Evolutionary conservation across 2,888 invertebrate species (phyloP), one percentile per base, ranked within the genome.

Genomic region (Sphecodes monilicornis): DNA sequence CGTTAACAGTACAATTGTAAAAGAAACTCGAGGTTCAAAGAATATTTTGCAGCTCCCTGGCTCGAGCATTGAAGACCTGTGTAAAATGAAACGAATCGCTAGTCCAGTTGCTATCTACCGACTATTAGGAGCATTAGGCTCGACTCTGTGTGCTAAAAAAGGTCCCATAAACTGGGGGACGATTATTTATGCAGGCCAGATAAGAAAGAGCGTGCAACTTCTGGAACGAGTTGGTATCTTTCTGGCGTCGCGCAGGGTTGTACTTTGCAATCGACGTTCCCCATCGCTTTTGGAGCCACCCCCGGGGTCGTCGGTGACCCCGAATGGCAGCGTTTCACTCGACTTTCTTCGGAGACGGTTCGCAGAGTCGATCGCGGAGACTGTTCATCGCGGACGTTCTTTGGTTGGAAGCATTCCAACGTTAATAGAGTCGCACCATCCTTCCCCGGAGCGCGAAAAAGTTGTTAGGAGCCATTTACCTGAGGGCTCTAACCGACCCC

Each of bases 391-490:
- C 46, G 32, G 11, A 46, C 46, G 32, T 50, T 70, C 46, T 18
- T 70, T 29, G 18, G 70, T 70, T 70, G 70, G 70, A 70, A 32
- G 36, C n/a, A 8, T 54, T 73, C 57, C 57, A 73, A 57, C 73
- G 77, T 80, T 76, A 81, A 72, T 43, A 78, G 41, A 57, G 73
- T 54, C 73, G 50, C 46, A 41, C 66, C 39, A 5, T 60, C 50
- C n/a, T 50, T 29, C 69, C 73, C 68, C n/a, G 50, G 32, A 71
- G 60, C 60, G 79, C 39, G 57, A 75, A 79, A 60, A 70, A 78
- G 39, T 82, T 70, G 79, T 82, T 79, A 75, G 75, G 60, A 54
- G 75, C 82, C 54, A 82, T 82, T 82, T 82, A 82, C 71, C 75
- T 1, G 71, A 82, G 82, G 71, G 75, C 71, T 82, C 80, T 82